Base-by-base conservation (phyloP, 2,888 invertebrate species). In the Oscheius sp. region DNA sequence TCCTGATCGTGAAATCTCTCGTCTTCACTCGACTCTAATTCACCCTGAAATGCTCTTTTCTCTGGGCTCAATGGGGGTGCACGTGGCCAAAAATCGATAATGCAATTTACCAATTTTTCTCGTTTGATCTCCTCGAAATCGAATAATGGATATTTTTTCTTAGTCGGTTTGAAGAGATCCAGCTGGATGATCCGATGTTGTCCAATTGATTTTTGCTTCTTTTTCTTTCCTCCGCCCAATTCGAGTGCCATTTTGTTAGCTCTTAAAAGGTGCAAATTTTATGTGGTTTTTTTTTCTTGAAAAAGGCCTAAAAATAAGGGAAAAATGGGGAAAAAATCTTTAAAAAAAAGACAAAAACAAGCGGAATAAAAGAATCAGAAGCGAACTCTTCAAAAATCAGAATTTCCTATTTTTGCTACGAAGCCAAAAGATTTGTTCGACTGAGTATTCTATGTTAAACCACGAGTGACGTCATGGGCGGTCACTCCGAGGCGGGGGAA, bases 1-100 rank as follows among this genome's bases (percentile, higher is more conserved):
- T 74, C 74, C 2, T 45, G 46, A 33, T 74, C 74, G 23, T 69
- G 50, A 55, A 63, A 69, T 20, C 52, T 39, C 42, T 63, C 64
- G n/a, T 63, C 63, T 8, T 63, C 69, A 29, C 55, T 55, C 1
- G 52, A 52, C 1, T 63, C 63, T 10, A 25, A 52, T 29, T 69
- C 64, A 31, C 34, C 25, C 69, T 69, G 64, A 20, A 69, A 34
- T 29, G 15, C 1, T 63, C 15, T 27, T 25, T 20, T 45, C 27
- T n/a, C 58, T n/a, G n/a, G n/a, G n/a, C n/a, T n/a, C n/a, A n/a
- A n/a, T n/a, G n/a, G n/a, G n/a, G n/a, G n/a, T n/a, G n/a, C n/a
- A n/a, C n/a, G n/a, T n/a, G 57, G 15, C 23, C 20, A 10, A 52
- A 27, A 27, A 37, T 34, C 57, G 37, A 57, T 57, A 8, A 12